Conservation (phyloP, 2,888 invertebrate species). For the Diarsia rubi region DNA sequence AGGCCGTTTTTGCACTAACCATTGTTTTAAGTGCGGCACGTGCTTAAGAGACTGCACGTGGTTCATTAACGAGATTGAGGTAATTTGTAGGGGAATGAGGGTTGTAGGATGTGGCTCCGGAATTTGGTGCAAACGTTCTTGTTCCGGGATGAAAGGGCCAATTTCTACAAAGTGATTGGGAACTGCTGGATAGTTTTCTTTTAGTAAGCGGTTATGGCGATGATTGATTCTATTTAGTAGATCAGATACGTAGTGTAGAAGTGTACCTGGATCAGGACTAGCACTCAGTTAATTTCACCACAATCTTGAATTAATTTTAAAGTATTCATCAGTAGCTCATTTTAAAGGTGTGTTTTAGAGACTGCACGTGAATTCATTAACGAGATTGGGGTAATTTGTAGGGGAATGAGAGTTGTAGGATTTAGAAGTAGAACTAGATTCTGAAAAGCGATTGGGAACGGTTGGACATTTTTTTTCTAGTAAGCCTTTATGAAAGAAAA, state of each 20-base stretch:
- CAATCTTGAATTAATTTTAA: neutral
- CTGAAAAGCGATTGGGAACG: neutral
- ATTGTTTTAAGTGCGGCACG: constrained; percentile 65
- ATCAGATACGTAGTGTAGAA: neutral
- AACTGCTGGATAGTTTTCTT: neutral
- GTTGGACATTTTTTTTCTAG: neutral
- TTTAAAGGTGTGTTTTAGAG: constrained; percentile 57
- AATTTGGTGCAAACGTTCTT: constrained; percentile 9
- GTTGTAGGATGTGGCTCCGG: constrained; percentile 19
- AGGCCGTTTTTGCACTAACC: constrained; percentile 57
- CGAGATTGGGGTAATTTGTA: constrained; percentile 56
- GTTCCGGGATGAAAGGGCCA: neutral
- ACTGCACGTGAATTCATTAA: constrained; percentile 63
- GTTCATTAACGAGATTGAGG: constrained; percentile 55
- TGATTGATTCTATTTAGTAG: neutral
- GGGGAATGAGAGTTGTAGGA: constrained; percentile 18
- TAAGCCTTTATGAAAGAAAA: too few relatives aligned
- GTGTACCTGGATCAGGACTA: neutral
- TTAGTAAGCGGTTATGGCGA: neutral
- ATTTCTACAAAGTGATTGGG: neutral
- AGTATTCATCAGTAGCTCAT: too few relatives aligned
- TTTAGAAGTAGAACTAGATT: constrained; percentile 15
- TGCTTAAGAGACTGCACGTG: constrained; percentile 65
- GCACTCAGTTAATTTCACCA: neutral
- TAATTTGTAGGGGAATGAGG: constrained; percentile 47